Base-by-base conservation (phyloP, 2,113 vertebrate genomes). In the Pygathrix nemaeus region DNA sequence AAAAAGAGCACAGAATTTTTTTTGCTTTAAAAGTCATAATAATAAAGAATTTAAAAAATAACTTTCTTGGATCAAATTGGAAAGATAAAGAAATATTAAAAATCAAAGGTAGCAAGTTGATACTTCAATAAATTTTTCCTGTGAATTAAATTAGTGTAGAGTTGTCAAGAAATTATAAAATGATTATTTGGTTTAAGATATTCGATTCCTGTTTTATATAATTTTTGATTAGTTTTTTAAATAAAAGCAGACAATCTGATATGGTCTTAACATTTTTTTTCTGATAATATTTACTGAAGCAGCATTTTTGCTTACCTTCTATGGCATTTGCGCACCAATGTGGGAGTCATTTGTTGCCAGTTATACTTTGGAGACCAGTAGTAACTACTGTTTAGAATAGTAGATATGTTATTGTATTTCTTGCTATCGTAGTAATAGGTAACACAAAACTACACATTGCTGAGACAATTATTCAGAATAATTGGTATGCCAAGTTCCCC, bases 381-480 rank as follows among this genome's bases (percentile, higher is more conserved):
- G 35, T 50, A 92, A 78, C 43, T 73, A n/a, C 30, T 81, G 55
- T 93, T 81, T 93, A 81, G 82, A 92, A 96, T 68, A 52, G 18
- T 25, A 85, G 12, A 10, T 38, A 57, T 86, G 50, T 45, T 88
- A 57, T 30, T 90, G 75, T 25, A 61, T 61, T 93, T 91, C n/a
- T 96, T 25, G 17, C 23, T 43, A 21, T 38, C 50, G 23, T 45
- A 89, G 82, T 38, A 93, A 76, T 90, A 80, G 55, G 78, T 94
- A 84, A 68, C 12, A 73, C 16, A 93, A 84, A 96, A 81, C 75
- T 70, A 72, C 88, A 94, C 64, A 80, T 76, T 91, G 88, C 85
- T 93, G 40, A 96, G 95, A 90, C 93, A 88, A 96, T 97, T 98
- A 97, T 97, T 90, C 97, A 95, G 90, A 90, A 91, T 82, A 96